These are phyloP conservation scores for Rhogogaster chlorosoma DNA, from an alignment of 2,888 invertebrate species.

Conservation along the genomic window DNA sequence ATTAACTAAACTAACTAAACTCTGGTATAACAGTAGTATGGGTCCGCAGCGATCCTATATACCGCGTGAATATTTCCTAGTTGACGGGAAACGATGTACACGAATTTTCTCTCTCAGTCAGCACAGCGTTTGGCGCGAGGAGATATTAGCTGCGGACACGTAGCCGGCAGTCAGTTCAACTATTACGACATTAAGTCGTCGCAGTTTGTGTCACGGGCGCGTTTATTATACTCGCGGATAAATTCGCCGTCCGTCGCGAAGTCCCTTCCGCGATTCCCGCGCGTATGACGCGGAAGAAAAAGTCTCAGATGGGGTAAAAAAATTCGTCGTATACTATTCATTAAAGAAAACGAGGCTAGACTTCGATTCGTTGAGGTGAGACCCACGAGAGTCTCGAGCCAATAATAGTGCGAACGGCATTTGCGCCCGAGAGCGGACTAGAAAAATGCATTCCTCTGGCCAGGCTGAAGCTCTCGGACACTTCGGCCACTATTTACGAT, in stretches of 20 bases:
- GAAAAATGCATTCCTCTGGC: slow-evolving; percentile 53
- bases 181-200: slow-evolving; percentile 13
- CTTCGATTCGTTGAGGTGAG: background rate
- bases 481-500: slow-evolving; percentile 53
- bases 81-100: slow-evolving; percentile 21
- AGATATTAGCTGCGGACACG: slow-evolving; percentile 29
- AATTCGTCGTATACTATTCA: background rate
- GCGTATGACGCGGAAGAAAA: background rate
- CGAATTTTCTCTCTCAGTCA: slow-evolving; percentile 20
- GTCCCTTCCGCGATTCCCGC: background rate
- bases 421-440: slow-evolving; percentile 47
- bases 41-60: background rate
- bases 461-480: slow-evolving; percentile 41
- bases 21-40: background rate
- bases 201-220: background rate
- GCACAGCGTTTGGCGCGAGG: background rate
- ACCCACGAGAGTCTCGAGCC: slow-evolving; percentile 35
- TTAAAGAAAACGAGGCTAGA: background rate
- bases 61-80: background rate
- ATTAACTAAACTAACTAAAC: background rate
- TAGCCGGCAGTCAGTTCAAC: background rate
- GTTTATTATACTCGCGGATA: background rate
- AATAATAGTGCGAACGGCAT: slow-evolving; percentile 57
- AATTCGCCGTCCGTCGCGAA: background rate
- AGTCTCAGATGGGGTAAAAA: background rate